Percentiles rank a stretch among this genome's conserved stretches.
These are phyloP conservation scores for Hymenopus coronatus DNA, from an alignment of 2,888 invertebrate species.

Conservation along the genomic window DNA sequence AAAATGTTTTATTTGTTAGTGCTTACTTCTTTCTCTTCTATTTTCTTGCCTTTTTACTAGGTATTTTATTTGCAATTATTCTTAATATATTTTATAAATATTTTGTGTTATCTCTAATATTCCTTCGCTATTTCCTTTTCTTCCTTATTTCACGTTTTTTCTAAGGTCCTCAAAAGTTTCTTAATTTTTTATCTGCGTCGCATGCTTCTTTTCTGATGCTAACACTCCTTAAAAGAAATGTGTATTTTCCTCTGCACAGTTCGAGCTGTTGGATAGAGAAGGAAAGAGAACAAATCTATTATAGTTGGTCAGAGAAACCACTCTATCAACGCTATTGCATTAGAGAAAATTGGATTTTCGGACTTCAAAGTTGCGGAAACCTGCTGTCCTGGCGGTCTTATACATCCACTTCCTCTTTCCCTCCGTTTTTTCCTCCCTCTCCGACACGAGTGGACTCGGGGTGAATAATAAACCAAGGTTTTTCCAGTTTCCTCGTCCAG, in stretches of 20 bases:
- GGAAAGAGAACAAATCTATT: neutral
- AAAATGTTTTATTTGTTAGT: no score
- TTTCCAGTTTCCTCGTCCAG: neutral
- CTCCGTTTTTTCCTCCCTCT: neutral
- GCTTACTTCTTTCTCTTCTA: no score
- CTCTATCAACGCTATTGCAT: neutral
- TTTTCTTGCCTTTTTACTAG: no score
- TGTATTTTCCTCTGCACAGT: neutral
- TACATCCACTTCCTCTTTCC: neutral
- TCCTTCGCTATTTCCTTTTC: no score
- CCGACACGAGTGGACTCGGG: neutral
- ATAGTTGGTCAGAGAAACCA: neutral
- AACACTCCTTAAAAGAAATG: no score
- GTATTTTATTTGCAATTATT: no score
- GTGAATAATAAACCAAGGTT: neutral
- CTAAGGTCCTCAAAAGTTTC: no score
- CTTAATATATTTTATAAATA: no score
- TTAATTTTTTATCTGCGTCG: no score
- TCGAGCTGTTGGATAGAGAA: neutral
- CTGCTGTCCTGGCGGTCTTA: neutral
- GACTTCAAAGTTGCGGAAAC: neutral
- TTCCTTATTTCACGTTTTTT: no score
- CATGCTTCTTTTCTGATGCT: no score
- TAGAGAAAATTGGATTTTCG: neutral
- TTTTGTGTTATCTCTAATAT: no score